A percentile compares a stretch with the other conserved stretches of the same genome.
Conservation (phyloP, 2,797 vertebrate genomes). For the Betta splendens region DNA sequence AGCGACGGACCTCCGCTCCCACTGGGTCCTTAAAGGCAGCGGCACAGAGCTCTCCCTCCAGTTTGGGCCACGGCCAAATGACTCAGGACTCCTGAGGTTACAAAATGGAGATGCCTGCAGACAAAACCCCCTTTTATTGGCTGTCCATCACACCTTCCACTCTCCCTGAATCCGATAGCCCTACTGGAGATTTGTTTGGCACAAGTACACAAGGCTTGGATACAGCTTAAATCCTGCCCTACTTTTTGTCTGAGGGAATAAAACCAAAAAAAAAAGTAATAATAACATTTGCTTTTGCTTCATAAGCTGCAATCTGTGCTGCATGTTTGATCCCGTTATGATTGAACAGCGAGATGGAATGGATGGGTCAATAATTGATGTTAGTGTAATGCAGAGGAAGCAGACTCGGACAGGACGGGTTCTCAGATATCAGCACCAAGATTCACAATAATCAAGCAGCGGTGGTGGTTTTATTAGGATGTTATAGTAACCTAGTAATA, state of each 20-base stretch:
- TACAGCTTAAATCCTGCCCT: conserved; percentile 53
- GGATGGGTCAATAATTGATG: conserved; percentile 5
- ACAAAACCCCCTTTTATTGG: conserved; percentile 78
- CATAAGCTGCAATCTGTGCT: conserved; percentile 9
- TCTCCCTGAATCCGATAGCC: conserved; percentile 71
- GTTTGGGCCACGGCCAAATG: conserved; percentile 66
- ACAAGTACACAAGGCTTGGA: conserved; percentile 23
- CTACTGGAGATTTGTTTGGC: conserved; percentile 42
- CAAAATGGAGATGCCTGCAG: conserved; percentile 72
- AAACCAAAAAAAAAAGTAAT: conserved; percentile 5
- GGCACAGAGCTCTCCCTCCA: conserved; percentile 64
- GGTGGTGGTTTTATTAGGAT: too few relatives aligned
- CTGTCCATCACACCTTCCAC: conserved; percentile 71
- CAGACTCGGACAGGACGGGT: neutral
- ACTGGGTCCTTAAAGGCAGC: conserved; percentile 51
- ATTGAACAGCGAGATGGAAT: conserved; percentile 2
- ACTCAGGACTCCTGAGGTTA: conserved; percentile 74
- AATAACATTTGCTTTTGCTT: conserved; percentile 19
- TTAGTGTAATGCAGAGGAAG: neutral
- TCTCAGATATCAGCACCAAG: conserved; percentile 3
- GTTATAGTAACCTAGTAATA: too few relatives aligned
- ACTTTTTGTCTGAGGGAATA: conserved; percentile 24
- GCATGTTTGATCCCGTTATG: neutral
- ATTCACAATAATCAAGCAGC: neutral
- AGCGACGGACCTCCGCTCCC: conserved; percentile 30